Evolutionary conservation across 1,140 invertebrate genomes (phyloP), one percentile per base, ranked within the genome.

Genomic region (Zaprionus camerounensis): DNA sequence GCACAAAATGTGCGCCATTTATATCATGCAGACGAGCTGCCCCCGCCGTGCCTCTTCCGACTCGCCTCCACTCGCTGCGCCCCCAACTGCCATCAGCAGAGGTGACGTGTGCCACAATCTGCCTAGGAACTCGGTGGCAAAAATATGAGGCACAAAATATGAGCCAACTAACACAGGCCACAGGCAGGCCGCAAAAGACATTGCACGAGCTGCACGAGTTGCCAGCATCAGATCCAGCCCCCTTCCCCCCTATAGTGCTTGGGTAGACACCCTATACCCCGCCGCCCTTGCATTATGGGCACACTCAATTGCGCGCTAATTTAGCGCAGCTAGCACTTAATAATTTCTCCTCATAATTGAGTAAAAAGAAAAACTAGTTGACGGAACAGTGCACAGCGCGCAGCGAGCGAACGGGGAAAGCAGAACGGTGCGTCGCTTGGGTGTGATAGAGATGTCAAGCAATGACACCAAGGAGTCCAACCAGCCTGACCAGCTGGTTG

Each of bases 341-440:
- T 91, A 91, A 91, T 90, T 90, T 90, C 85, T 80, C 82, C 88
- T 88, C 84, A 88, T 88, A 88, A 88, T 88, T 88, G 85, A 84
- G 84, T 81, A 61, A 68, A 82, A 62, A 28, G 59, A 57, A 58
- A 73, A 64, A 68, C 65, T 57, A 69, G 56, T 41, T 46, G 41
- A 46, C 41, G 41, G 62, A 70, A 76, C 70, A 62, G 55, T 79
- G 76, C 41, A 6, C 22, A 46, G 6, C 5, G 38, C 15, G 15
- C 38, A n/a, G 7, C 44, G 9, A 51, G 17, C 20, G 17, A 51
- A 13, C 2, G 82, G 68, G 64, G 62, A 56, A 66, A 64, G 46
- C 46, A 44, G 51, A 53, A 34, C 63, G 58, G 59, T 57, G 61
- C 66, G 70, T 41, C 67, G 57, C 62, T 26, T 59, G 73, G 31